A percentile compares a stretch with the other conserved stretches of the same genome.
These are phyloP conservation scores for Hermatobates lingyangjiaoensis DNA, from an alignment of 1,140 invertebrate species.

Conservation along the genomic window DNA sequence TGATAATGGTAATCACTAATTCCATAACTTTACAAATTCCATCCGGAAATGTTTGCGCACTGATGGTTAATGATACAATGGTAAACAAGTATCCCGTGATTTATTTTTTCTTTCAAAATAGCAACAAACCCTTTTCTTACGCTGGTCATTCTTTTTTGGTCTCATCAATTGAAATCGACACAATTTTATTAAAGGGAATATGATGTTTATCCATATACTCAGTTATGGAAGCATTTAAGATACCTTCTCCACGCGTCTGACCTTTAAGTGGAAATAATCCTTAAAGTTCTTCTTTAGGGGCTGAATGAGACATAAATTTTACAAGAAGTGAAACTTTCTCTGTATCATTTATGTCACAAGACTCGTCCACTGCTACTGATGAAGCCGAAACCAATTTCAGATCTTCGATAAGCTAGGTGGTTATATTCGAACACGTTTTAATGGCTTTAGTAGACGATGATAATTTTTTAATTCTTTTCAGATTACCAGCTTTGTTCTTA, in stretches of 20 bases:
- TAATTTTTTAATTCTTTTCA: slow-evolving; percentile 20
- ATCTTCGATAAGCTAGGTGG: slow-evolving; percentile 17
- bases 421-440: slow-evolving; percentile 21
- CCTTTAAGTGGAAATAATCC: slow-evolving; percentile 15
- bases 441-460: slow-evolving; percentile 19
- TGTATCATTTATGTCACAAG: slow-evolving; percentile 19
- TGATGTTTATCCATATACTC: not conserved
- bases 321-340: slow-evolving; percentile 20
- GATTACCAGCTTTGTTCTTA: slow-evolving; percentile 20
- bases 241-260: slow-evolving; percentile 20
- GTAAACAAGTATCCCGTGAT: slow-evolving; percentile 19
- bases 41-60: slow-evolving; percentile 20
- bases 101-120: slow-evolving; percentile 18
- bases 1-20: slow-evolving; percentile 19
- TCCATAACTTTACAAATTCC: slow-evolving; percentile 18
- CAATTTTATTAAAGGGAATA: slow-evolving; percentile 17
- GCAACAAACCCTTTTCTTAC: slow-evolving; percentile 9
- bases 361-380: slow-evolving; percentile 20
- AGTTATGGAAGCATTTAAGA: slow-evolving; percentile 19
- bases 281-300: slow-evolving; percentile 15
- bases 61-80: slow-evolving; percentile 21
- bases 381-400: slow-evolving; percentile 16
- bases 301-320: slow-evolving; percentile 16
- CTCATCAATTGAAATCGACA: slow-evolving; percentile 20
- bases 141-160: slow-evolving; percentile 18